phyloP scores from a whole-genome alignment of 1,140 invertebrate species.

The roundworm (Caenorhabditis elegans) region DNA sequence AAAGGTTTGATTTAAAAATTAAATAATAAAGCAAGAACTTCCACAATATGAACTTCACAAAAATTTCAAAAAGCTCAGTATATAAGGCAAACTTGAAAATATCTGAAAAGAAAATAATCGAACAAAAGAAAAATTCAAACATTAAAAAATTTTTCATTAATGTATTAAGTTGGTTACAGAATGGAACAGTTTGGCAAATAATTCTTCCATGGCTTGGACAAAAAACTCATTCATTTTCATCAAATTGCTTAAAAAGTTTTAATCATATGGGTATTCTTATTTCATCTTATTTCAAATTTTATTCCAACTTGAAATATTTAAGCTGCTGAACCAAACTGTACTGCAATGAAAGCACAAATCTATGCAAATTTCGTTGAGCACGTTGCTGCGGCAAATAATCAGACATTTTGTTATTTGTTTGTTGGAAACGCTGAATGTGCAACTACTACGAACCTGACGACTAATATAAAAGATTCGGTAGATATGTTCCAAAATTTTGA shows the following conservation, averaged over 20 bases:
- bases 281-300: too few relatives aligned
- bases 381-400: background rate
- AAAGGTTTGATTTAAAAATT: background rate
- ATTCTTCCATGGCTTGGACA: background rate
- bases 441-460: background rate
- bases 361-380: background rate
- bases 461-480: background rate
- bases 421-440: background rate
- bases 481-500: background rate
- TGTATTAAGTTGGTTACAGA: background rate
- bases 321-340: background rate
- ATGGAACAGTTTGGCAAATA: background rate
- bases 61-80: too few relatives aligned
- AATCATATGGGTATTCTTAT: background rate
- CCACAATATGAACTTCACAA: too few relatives aligned
- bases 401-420: background rate
- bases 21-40: too few relatives aligned
- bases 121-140: too few relatives aligned
- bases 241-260: background rate
- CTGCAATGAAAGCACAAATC: background rate
- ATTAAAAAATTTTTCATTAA: too few relatives aligned
- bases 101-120: too few relatives aligned
- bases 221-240: background rate
- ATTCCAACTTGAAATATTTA: too few relatives aligned
- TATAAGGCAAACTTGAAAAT: too few relatives aligned